These are phyloP conservation scores for Emydocephalus ijimae DNA, from an alignment of 2,113 vertebrate species.

Conservation along the genomic window DNA sequence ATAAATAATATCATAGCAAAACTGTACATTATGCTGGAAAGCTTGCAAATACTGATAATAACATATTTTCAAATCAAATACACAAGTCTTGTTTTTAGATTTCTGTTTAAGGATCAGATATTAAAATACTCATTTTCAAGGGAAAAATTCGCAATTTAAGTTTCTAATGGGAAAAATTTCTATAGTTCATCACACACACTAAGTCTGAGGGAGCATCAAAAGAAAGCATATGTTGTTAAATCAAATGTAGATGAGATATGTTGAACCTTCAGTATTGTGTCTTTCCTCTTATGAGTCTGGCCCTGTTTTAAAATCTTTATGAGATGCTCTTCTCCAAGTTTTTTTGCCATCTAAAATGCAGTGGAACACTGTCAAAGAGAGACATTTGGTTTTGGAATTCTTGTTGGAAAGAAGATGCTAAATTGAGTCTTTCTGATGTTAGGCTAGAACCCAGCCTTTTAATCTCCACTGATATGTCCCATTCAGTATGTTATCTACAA, in stretches of 20 bases:
- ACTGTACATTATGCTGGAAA: background rate
- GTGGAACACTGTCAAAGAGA: background rate
- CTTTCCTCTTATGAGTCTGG: background rate
- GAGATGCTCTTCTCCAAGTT: background rate
- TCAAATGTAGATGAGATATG: constrained; percentile 25
- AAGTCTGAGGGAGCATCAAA: background rate
- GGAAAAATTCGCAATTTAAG: constrained; percentile 44
- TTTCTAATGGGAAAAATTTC: constrained; percentile 40
- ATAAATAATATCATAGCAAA: constrained; percentile 30
- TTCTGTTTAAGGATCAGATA: constrained; percentile 35
- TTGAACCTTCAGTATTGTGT: background rate
- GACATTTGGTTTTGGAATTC: background rate
- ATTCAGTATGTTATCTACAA: background rate
- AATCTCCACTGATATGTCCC: background rate
- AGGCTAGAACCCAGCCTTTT: background rate
- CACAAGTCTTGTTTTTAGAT: constrained; percentile 54
- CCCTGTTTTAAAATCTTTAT: background rate
- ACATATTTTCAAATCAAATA: constrained; percentile 56
- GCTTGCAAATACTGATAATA: constrained; percentile 44
- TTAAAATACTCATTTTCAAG: constrained; percentile 40
- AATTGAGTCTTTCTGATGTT: background rate
- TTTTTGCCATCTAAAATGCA: background rate
- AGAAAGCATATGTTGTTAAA: constrained; percentile 31
- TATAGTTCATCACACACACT: constrained; percentile 33
- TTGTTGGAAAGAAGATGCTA: background rate